phyloP scores from a whole-genome alignment of 2,888 invertebrate species.

The Chrysina gloriosa region DNA sequence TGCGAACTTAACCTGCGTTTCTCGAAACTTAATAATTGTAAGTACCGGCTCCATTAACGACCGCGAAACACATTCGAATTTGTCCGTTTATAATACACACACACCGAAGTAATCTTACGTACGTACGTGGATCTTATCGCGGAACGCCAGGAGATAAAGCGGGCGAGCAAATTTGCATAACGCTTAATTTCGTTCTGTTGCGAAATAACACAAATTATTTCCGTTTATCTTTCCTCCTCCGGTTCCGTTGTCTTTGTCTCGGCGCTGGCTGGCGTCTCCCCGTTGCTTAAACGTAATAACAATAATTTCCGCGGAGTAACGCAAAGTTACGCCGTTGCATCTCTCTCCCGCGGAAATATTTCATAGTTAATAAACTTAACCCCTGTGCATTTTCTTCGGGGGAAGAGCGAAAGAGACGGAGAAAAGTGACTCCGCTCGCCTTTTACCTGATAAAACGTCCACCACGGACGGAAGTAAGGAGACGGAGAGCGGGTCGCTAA shows the following conservation, averaged over 20 bases:
- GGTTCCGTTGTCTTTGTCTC: neutral
- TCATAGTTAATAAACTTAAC: conserved; percentile 30
- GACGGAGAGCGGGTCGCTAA: too few species aligned
- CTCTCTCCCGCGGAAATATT: conserved; percentile 20
- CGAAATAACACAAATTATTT: conserved; percentile 20
- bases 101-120: neutral
- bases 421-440: too few species aligned
- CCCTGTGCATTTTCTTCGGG: conserved; percentile 8
- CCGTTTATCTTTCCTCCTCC: conserved; percentile 1
- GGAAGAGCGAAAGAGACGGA: neutral
- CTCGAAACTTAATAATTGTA: too few species aligned
- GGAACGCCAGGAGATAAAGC: neutral
- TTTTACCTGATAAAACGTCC: too few species aligned
- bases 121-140: neutral
- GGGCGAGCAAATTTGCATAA: conserved; percentile 7
- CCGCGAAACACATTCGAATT: neutral
- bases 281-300: conserved; percentile 8
- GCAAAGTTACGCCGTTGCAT: conserved; percentile 14
- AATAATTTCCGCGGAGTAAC: conserved; percentile 25
- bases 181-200: conserved; percentile 5
- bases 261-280: neutral
- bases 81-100: neutral
- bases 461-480: too few species aligned
- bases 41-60: too few species aligned
- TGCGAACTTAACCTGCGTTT: too few species aligned